Evolutionary conservation across 64 coral and sea anemone genomes (phyloP).

Genomic region (Pocillopora damicornis): DNA sequence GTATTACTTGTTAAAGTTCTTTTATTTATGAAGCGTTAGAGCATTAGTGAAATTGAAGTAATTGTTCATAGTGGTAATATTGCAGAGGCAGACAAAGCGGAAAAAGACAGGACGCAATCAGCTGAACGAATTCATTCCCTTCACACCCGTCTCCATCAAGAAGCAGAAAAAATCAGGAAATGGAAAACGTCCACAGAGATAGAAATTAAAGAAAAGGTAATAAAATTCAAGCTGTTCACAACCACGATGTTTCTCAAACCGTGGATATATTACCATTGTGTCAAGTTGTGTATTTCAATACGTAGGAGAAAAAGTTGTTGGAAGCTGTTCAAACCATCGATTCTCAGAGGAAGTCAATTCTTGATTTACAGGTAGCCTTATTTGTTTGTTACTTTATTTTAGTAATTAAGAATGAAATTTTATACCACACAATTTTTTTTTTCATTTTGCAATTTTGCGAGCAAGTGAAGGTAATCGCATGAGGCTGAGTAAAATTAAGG

Average conservation of each 20-base stretch:
- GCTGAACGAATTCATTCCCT: slow-evolving; percentile 86
- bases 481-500: no score
- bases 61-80: neutral
- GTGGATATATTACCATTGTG: neutral
- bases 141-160: slow-evolving; percentile 90
- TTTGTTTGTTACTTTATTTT: neutral
- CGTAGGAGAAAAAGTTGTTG: slow-evolving; percentile 81
- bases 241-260: no score
- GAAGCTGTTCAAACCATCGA: slow-evolving; percentile 89
- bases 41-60: neutral
- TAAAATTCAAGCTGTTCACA: neutral
- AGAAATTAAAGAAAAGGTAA: slow-evolving; percentile 95
- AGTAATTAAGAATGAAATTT: neutral
- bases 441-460: no score
- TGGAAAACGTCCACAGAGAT: slow-evolving; percentile 98
- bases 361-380: slow-evolving; percentile 85
- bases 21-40: neutral
- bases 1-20: no score
- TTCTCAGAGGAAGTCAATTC: slow-evolving; percentile 85
- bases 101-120: slow-evolving; percentile 71
- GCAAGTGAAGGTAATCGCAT: no score
- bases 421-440: neutral
- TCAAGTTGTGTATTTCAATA: neutral
- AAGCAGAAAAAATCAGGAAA: slow-evolving; percentile 98
- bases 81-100: slow-evolving; percentile 64